Evolutionary conservation across 1,140 invertebrate species (phyloP), one percentile per base, ranked within the genome.

Genomic region (Coelopa frigida): DNA sequence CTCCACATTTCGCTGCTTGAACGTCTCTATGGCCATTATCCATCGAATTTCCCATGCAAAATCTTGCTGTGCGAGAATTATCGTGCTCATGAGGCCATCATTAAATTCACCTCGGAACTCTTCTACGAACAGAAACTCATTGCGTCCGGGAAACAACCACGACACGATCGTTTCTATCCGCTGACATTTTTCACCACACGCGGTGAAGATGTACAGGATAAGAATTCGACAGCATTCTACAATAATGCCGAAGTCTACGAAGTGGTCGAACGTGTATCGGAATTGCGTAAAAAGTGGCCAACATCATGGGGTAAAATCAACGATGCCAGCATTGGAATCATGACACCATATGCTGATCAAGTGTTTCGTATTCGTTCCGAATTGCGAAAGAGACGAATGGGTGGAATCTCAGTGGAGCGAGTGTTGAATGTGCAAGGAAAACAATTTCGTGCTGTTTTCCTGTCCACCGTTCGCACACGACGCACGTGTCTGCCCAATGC

Each of bases 341-440:
- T 91, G 55, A 83, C 85, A 0, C 87, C 89, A 6, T 93, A 93
- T 69, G 76, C 84, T 5, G 89, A 92, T 70, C 89, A 94, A 73
- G 64, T 68, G 11, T 77, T 81, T 51, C 74, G 83, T 31, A 89
- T 93, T 37, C 75, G 88, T 45, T 78, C 76, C n/a, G 86, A 89
- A 59, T 59, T 93, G 14, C 73, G 88, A 26, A 87, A 87, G 59
- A 72, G 79, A 5, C 74, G 81, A 35, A 75, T 91, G 58, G 78
- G 77, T 45, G 81, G 83, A 31, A 82, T 93, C 23, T 87, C 84
- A 5, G 89, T 92, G 2, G 89, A 92, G 63, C 72, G 88, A 48
- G 87, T 92, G 8, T 72, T 89, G 1, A 93, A 93, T 71, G 87
- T 91, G 1, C 89, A 93, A 73, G 87, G 87, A 65, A 92, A 92